These are phyloP conservation scores for Polia nebulosa DNA, from an alignment of 2,888 invertebrate genomes.

Conservation along the genomic window DNA sequence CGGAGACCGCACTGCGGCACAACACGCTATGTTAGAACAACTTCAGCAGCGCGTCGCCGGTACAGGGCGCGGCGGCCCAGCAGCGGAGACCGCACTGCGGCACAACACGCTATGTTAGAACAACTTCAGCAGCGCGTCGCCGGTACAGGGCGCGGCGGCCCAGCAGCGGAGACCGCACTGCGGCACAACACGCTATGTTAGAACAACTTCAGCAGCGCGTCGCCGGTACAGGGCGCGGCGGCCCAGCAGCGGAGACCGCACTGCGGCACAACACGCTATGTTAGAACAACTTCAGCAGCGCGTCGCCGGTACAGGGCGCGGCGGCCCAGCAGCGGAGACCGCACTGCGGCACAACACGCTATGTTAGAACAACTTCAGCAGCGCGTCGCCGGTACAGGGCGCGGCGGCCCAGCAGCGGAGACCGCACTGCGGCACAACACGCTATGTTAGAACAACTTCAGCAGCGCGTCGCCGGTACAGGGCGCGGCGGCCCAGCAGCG, in stretches of 20 bases:
- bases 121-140: constrained; percentile 78
- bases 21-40: too few species aligned
- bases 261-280: too few species aligned
- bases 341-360: constrained; percentile 69
- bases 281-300: constrained; percentile 76
- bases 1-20: constrained; percentile 71
- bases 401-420: constrained; percentile 74
- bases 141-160: constrained; percentile 70
- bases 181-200: too few species aligned
- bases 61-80: constrained; percentile 71
- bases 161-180: constrained; percentile 76
- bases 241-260: constrained; percentile 73
- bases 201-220: constrained; percentile 77
- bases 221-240: constrained; percentile 72
- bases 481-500: constrained; percentile 74
- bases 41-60: constrained; percentile 78
- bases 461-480: constrained; percentile 77
- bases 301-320: constrained; percentile 76
- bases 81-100: constrained; percentile 74
- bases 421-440: constrained; percentile 67
- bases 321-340: constrained; percentile 73
- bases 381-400: constrained; percentile 76
- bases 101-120: too few species aligned
- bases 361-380: constrained; percentile 77
- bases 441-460: too few species aligned